Percentiles rank a stretch among this genome's conserved stretches.
Evolutionary conservation across 1,140 invertebrate species (phyloP).

Genomic region (Agrypnia vestita): DNA sequence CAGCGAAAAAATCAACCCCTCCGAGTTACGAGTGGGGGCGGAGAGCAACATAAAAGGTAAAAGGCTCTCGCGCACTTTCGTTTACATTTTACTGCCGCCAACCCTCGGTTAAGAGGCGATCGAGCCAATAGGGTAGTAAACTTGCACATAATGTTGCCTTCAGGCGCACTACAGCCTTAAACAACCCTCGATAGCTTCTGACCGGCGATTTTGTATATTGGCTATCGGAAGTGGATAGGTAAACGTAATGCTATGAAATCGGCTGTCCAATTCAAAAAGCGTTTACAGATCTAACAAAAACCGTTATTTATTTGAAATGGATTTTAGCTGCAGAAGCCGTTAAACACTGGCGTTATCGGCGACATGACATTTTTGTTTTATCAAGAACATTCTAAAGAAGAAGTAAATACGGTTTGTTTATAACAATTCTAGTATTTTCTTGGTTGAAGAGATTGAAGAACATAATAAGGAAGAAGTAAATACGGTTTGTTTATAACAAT

Average conservation of each 20-base stretch:
- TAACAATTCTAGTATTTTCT: too few relatives aligned
- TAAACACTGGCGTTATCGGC: too few relatives aligned
- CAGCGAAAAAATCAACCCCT: slow-evolving; percentile 32
- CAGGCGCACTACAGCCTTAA: slow-evolving; percentile 37
- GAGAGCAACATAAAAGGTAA: slow-evolving; percentile 56
- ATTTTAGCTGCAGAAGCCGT: too few relatives aligned
- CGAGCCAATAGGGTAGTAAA: slow-evolving; percentile 51
- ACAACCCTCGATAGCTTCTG: slow-evolving; percentile 31
- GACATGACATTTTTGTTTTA: too few relatives aligned
- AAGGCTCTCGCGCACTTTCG: slow-evolving; percentile 58
- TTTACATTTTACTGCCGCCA: slow-evolving; percentile 59
- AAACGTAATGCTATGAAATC: neutral
- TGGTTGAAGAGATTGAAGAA: too few relatives aligned
- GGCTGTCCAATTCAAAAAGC: neutral
- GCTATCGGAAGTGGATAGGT: slow-evolving; percentile 22
- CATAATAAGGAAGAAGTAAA: too few relatives aligned
- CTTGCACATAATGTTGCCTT: slow-evolving; percentile 44
- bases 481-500: too few relatives aligned
- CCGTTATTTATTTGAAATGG: neutral
- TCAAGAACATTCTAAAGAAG: too few relatives aligned
- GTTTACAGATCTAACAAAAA: neutral
- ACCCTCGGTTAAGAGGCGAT: slow-evolving; percentile 47
- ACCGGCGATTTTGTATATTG: slow-evolving; percentile 45
- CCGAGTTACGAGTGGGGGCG: slow-evolving; percentile 4
- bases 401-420: too few relatives aligned